Conservation (phyloP, 2,888 invertebrate genomes). For the Melanotus villosus region DNA sequence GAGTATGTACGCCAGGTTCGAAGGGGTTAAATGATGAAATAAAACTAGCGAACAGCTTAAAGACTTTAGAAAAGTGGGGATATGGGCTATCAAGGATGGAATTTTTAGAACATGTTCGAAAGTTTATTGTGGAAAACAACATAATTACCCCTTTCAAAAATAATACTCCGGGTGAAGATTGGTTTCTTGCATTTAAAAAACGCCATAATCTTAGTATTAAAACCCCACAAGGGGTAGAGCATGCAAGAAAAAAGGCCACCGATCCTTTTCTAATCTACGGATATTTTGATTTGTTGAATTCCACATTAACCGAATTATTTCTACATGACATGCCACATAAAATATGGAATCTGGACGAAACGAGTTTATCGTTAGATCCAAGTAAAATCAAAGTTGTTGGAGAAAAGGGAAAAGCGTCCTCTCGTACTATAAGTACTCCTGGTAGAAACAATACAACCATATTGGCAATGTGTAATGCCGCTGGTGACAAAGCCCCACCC, state of each 20-base stretch:
- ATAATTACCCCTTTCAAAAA: conserved; percentile 50
- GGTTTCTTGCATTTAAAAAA: conserved; percentile 47
- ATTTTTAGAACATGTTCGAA: neutral
- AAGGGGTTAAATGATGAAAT: neutral
- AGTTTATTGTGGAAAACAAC: conserved; percentile 20
- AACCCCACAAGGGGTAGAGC: conserved; percentile 58
- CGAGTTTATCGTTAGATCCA: neutral
- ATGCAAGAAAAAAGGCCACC: conserved; percentile 48
- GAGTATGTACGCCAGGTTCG: too few species aligned
- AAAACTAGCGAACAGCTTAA: neutral
- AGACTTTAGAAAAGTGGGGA: neutral
- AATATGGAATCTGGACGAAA: conserved; percentile 49
- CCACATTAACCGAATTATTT: conserved; percentile 19
- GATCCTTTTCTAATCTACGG: conserved; percentile 49
- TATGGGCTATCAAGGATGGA: too few species aligned
- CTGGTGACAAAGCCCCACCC: neutral
- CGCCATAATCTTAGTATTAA: conserved; percentile 54
- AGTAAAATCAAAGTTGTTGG: neutral
- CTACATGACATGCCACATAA: conserved; percentile 37
- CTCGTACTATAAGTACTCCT: conserved; percentile 4
- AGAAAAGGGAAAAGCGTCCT: neutral
- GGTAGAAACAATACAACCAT: conserved; percentile 6
- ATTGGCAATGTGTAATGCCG: neutral
- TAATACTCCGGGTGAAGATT: conserved; percentile 44
- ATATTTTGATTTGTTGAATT: conserved; percentile 28